phyloP scores from a whole-genome alignment of 2,113 vertebrate species.

The Xiphophorus maculatus region DNA sequence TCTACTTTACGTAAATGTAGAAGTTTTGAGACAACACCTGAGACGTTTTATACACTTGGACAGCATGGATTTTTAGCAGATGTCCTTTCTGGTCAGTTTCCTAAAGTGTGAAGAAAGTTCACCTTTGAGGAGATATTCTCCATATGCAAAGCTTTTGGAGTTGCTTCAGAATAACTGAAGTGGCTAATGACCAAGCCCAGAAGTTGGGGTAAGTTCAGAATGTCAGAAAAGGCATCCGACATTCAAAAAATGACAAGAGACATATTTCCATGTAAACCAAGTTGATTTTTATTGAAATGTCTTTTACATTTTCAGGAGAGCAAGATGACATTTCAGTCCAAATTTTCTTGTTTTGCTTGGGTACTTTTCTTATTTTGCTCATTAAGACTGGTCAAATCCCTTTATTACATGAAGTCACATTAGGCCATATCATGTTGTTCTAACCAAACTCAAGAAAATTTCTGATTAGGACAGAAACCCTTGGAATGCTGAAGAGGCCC shows the following conservation, averaged over 20 bases:
- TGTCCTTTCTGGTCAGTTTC: too few relatives aligned
- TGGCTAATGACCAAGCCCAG: too few relatives aligned
- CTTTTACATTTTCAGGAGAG: conserved; percentile 73
- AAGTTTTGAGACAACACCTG: too few relatives aligned
- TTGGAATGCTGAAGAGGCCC: conserved; percentile 21
- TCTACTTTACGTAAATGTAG: too few relatives aligned
- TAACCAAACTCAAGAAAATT: conserved; percentile 12
- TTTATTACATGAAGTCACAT: conserved; percentile 9
- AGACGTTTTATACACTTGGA: too few relatives aligned
- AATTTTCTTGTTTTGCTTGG: conserved; percentile 40
- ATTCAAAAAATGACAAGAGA: background rate
- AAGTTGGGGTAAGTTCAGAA: too few relatives aligned
- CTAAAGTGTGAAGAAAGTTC: too few relatives aligned
- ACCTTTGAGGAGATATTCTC: too few relatives aligned
- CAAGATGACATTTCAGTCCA: conserved; percentile 52
- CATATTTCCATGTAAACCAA: conserved; percentile 64
- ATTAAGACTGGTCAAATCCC: conserved; percentile 45
- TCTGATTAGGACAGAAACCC: background rate
- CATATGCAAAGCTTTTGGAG: too few relatives aligned
- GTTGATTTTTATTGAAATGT: conserved; percentile 81
- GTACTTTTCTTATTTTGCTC: conserved; percentile 20
- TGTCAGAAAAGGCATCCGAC: too few relatives aligned
- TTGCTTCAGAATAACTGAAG: too few relatives aligned
- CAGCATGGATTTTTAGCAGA: too few relatives aligned
- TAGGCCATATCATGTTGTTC: conserved; percentile 5